Conservation (phyloP, 2,797 vertebrate species). For the Crenichthys baileyi region DNA sequence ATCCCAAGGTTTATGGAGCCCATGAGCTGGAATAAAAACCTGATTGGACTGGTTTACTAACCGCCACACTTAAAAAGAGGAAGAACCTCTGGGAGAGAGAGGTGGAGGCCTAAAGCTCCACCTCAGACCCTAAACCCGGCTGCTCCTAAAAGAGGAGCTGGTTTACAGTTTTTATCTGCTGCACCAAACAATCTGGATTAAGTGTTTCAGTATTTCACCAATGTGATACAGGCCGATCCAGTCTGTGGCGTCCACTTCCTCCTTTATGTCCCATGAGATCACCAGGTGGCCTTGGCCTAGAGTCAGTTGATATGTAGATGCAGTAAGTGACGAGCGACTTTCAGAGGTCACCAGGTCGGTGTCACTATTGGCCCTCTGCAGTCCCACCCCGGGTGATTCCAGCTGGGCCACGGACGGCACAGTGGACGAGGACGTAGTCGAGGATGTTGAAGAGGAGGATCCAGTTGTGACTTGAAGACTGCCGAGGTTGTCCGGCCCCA, state of each 20-base stretch:
- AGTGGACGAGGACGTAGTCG: conserved; percentile 29
- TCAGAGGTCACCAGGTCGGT: conserved; percentile 94
- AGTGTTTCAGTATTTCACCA: conserved; percentile 80
- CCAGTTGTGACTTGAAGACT: conserved; percentile 76
- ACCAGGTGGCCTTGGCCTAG: conserved; percentile 91
- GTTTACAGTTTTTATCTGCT: neutral
- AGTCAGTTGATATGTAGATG: conserved; percentile 91
- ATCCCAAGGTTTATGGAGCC: too few species aligned
- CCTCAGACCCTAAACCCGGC: too few species aligned
- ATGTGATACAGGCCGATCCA: conserved; percentile 99
- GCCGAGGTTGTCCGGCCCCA: conserved; percentile 91
- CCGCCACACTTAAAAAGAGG: too few species aligned
- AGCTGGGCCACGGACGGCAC: conserved; percentile 32
- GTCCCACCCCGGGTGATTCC: conserved; percentile 71
- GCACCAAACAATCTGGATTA: neutral
- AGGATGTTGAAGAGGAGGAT: conserved; percentile 10
- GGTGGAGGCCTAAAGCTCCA: too few species aligned
- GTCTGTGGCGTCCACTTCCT: conserved; percentile 97
- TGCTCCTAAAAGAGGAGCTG: too few species aligned
- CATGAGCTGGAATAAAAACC: too few species aligned
- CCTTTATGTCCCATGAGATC: conserved; percentile 99
- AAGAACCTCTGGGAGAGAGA: too few species aligned
- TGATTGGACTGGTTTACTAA: too few species aligned
- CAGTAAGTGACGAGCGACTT: conserved; percentile 93
- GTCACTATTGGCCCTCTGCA: conserved; percentile 95